Percentiles rank a stretch among this genome's conserved stretches.
phyloP scores from a whole-genome alignment of 2,113 vertebrate species.

The Cairina moschata region DNA sequence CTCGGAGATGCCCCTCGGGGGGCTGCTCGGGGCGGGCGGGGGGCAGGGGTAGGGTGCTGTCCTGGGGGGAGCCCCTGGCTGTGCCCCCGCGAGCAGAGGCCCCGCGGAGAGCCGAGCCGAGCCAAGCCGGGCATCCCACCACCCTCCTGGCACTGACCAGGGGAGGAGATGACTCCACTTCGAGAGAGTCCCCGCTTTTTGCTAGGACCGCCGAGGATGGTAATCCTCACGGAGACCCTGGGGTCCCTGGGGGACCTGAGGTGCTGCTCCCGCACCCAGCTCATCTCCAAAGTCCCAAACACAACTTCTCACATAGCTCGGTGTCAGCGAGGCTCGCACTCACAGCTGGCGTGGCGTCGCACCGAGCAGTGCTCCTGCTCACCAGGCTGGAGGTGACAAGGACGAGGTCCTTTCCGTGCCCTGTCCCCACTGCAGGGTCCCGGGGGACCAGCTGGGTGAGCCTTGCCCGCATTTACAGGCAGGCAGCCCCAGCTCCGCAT shows the following conservation, averaged over 20 bases:
- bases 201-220: background rate
- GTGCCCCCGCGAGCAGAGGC: no score
- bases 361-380: background rate
- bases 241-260: background rate
- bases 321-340: accelerated
- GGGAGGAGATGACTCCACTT: background rate
- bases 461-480: background rate
- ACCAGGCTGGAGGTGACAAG: background rate
- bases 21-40: no score
- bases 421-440: background rate
- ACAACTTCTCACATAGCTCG: background rate
- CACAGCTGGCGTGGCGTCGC: accelerated
- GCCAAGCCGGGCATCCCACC: background rate
- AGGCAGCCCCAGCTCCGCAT: background rate
- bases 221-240: background rate
- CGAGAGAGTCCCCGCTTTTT: background rate
- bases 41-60: no score
- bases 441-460: accelerated
- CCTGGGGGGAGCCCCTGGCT: no score
- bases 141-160: accelerated
- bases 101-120: no score
- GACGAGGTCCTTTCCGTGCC: background rate
- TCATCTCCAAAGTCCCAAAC: accelerated
- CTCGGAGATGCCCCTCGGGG: no score
- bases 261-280: accelerated